Evolutionary conservation across 2,113 vertebrate genomes (phyloP), one percentile per base, ranked within the genome.

Genomic region (Tenebrosternarchus preto): DNA sequence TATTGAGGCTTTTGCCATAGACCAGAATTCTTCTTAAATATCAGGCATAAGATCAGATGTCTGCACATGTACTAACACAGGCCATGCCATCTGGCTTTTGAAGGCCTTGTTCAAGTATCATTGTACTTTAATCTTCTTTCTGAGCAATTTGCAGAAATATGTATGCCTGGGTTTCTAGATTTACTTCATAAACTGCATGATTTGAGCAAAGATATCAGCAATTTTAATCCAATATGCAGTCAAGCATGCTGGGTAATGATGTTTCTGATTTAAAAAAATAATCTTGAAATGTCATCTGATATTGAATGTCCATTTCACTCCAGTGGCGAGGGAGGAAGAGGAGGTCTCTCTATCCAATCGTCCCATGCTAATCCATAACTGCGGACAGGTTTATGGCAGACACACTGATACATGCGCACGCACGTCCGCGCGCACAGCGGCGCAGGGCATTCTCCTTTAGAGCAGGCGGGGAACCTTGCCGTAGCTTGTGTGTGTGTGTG

Each of bases 321-420:
- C 76, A 76, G n/a, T 67, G 63, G 66, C 68, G 71, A 57, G 74
- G 36, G 43, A 68, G 53, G 66, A 80, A 74, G 1, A 11, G 53
- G 78, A 78, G 82, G 82, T 77, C 78, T 56, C 61, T 43, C 72
- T 82, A 82, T 78, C 61, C 63, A 81, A 78, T 81, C 78, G 78
- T 61, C 56, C 64, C 57, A 46, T 20, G 71, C 63, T 82, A 82
- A 84, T 82, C 76, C 59, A 76, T 79, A 81, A 76, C 57, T 27
- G 57, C 46, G 66, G 46, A 73, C 39, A 66, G 56, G 66, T 29
- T 50, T 36, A 74, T 43, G 29, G 50, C 15, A 73, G 22, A 64
- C 2, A 57, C n/a, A 50, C 22, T 31, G 17, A 63, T 20, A 74
- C 33, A 25, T 53, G 33, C 25, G 29, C 0, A 19, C n/a, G 43